Conservation (phyloP, 2,888 invertebrate species). For the Leucophenga montana region DNA sequence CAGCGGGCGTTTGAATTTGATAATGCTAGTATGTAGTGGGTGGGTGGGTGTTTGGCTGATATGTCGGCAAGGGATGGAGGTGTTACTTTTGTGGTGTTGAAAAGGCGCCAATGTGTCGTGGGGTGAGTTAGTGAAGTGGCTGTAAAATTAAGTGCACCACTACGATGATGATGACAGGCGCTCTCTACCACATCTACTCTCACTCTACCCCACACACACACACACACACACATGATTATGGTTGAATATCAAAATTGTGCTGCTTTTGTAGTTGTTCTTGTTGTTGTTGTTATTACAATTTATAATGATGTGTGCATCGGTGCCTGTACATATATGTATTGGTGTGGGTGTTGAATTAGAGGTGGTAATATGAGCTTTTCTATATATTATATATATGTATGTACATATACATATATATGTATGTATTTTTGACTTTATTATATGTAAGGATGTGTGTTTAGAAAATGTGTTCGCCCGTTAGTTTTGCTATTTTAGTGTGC, state of each 20-base stretch:
- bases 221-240: constrained; percentile 60
- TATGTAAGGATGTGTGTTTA: constrained; percentile 17
- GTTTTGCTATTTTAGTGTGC: constrained; percentile 1
- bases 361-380: constrained; percentile 22
- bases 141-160: constrained; percentile 53
- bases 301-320: constrained; percentile 57
- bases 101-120: constrained; percentile 61
- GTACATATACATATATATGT: not conserved
- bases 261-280: constrained; percentile 44
- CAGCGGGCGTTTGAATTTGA: constrained; percentile 45
- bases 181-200: constrained; percentile 29
- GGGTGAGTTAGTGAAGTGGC: constrained; percentile 38
- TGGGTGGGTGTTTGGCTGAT: constrained; percentile 20
- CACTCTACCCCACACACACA: constrained; percentile 35
- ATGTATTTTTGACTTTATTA: constrained; percentile 1
- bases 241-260: constrained; percentile 67
- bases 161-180: no score
- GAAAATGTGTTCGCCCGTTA: constrained; percentile 17
- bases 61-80: constrained; percentile 23
- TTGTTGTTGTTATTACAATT: constrained; percentile 66
- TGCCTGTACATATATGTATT: constrained; percentile 1
- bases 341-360: constrained; percentile 36
- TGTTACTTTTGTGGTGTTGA: constrained; percentile 56
- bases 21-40: constrained; percentile 65
- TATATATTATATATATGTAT: constrained; percentile 11